Conservation (phyloP, 2,888 invertebrate species). For the Amphipyra tragopoginis region DNA sequence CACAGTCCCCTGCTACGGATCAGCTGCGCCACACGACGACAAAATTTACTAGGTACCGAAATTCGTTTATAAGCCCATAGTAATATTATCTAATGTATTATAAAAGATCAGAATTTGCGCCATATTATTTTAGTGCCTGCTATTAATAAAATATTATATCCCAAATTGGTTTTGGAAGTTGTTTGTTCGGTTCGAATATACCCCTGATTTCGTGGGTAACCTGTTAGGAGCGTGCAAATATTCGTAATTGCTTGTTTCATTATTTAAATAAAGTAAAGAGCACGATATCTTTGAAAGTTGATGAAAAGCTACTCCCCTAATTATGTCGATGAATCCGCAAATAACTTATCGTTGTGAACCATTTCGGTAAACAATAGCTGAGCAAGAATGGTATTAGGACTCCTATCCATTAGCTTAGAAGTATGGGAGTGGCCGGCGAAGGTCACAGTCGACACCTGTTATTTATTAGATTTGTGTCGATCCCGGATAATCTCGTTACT, state of each 20-base stretch:
- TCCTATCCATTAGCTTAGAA: conserved; percentile 62
- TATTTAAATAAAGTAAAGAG: conserved; percentile 4
- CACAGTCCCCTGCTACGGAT: conserved; percentile 16
- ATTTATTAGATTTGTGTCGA: conserved; percentile 87
- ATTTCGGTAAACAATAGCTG: conserved; percentile 60
- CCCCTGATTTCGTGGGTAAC: not conserved
- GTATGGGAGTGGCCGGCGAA: conserved; percentile 68
- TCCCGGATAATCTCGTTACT: conserved; percentile 82
- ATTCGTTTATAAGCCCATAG: conserved; percentile 13
- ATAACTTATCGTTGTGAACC: conserved; percentile 46
- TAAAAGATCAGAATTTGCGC: conserved; percentile 7
- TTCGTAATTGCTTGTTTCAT: not conserved
- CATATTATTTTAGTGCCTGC: conserved; percentile 24
- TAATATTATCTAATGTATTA: conserved; percentile 37
- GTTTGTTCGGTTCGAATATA: not conserved
- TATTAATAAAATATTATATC: conserved; percentile 16
- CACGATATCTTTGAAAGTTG: not conserved
- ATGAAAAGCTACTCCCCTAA: conserved; percentile 12
- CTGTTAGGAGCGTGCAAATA: not conserved
- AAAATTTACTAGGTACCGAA: conserved; percentile 20
- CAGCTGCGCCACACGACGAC: conserved; percentile 27
- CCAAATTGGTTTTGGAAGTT: conserved; percentile 4
- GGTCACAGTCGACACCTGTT: conserved; percentile 78
- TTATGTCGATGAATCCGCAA: conserved; percentile 37
- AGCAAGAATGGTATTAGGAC: conserved; percentile 52